These are phyloP conservation scores for Microtus oregoni DNA, from an alignment of 2,113 vertebrate species.

Conservation along the genomic window DNA sequence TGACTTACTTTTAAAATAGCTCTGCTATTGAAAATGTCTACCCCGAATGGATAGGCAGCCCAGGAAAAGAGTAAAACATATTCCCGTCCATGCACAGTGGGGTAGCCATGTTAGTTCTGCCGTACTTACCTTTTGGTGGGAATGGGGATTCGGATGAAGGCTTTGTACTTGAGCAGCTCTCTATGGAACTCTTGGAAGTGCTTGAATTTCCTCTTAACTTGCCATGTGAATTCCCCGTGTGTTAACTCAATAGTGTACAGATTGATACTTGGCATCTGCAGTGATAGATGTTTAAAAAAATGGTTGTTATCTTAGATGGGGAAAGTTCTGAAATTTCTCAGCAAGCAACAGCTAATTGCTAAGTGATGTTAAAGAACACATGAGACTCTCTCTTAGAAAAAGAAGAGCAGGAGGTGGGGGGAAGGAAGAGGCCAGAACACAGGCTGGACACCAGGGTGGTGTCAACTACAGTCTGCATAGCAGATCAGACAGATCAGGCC, in stretches of 20 bases:
- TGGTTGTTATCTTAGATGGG: constrained; percentile 8
- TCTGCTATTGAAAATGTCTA: constrained; percentile 36
- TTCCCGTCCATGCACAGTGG: background rate
- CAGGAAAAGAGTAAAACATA: background rate
- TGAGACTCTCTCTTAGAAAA: background rate
- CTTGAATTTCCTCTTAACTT: constrained; percentile 97
- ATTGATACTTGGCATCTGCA: constrained; percentile 90
- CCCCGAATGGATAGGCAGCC: background rate
- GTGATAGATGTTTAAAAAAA: constrained; percentile 42
- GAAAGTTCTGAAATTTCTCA: constrained; percentile 31
- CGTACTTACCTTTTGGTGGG: constrained; percentile 93
- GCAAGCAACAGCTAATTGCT: background rate
- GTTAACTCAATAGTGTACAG: constrained; percentile 95
- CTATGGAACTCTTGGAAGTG: constrained; percentile 97
- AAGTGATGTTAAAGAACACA: background rate
- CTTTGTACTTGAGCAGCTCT: constrained; percentile 96
- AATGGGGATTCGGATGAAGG: constrained; percentile 96
- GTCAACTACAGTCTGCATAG: background rate
- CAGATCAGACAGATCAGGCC: background rate
- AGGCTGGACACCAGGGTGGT: background rate
- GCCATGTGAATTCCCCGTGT: constrained; percentile 96
- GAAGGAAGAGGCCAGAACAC: background rate
- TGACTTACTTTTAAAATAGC: constrained; percentile 11
- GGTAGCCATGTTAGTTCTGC: background rate
- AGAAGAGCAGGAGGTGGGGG: background rate